Base-by-base conservation (phyloP, 1,140 invertebrate genomes). In the Brachionus plicatilis region DNA sequence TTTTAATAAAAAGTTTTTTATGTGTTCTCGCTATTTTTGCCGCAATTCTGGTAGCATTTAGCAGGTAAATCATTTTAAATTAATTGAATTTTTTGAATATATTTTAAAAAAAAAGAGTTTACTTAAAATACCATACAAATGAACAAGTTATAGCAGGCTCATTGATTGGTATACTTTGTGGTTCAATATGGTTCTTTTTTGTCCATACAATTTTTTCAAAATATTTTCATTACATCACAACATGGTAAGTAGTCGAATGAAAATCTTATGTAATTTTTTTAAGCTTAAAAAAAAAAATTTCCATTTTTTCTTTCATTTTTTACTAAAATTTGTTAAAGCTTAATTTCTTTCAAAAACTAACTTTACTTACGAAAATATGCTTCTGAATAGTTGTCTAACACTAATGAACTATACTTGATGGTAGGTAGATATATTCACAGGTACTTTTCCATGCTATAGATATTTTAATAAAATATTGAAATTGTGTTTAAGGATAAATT, bases 61-160 rank as follows among this genome's bases (percentile, higher is more conserved):
- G 93, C 84, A 89, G 89, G 89, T 90, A 37, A 6, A 37, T 7
- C 86, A 65, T 9, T 76, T 75, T 29, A 3, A 50, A 75, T 50
- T n/a, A 72, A 24, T 12, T 43, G 8, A 24, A 75, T 75, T 75
- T 20, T 56, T 8, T 56, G 11, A 68, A 66, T 37, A 50, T 29
- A 53, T 66, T 85, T 85, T 85, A 17, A 41, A 37, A 41, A 37
- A 17, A 27, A 88, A 92, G 92, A 88, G 92, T 96, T 70, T 96
- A 96, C 89, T 90, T 97, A 83, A 92, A 93, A 86, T 97, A 97
- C 88, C 95, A 97, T 89, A 94, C 94, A 47, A 91, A 92, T 87
- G 90, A 91, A 41, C 95, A 97, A 92, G 94, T 97, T 29, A 85
- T 95, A 3, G 93, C 93, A 87, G 95, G 95, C 82, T 92, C 92